A percentile compares a stretch with the other conserved stretches of the same genome.
phyloP scores from a whole-genome alignment of 1,140 invertebrate genomes.

The Scylla paramamosain region DNA sequence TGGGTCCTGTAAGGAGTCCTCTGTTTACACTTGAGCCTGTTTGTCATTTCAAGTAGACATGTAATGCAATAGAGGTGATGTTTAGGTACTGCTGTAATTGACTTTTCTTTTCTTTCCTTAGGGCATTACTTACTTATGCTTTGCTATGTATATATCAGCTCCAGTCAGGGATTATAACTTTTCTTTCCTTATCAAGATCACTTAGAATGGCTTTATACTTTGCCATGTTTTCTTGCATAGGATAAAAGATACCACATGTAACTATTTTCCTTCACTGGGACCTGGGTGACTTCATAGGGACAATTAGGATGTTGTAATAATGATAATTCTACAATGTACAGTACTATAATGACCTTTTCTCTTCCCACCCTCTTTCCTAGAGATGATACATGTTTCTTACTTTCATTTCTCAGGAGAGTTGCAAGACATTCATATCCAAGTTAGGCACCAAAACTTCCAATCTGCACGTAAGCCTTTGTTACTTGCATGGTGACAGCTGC shows the following conservation, averaged over 20 bases:
- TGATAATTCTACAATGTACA: neutral
- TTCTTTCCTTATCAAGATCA: neutral
- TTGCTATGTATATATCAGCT: neutral
- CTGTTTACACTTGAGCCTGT: no score
- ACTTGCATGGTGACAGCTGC: constrained; percentile 55
- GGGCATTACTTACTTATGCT: neutral
- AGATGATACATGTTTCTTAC: constrained; percentile 55
- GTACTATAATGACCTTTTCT: neutral
- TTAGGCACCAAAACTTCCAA: constrained; percentile 75
- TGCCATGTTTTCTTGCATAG: no score
- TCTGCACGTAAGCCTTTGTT: constrained; percentile 71
- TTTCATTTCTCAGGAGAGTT: constrained; percentile 75
- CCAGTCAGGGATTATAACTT: neutral
- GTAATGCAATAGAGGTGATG: neutral
- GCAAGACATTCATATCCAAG: constrained; percentile 75
- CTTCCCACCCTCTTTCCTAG: neutral
- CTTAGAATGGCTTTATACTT: no score
- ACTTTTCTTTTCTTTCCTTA: neutral
- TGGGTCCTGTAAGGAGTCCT: no score
- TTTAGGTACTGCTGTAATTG: neutral
- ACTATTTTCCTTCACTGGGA: no score
- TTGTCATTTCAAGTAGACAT: neutral
- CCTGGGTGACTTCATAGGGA: no score
- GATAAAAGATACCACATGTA: no score
- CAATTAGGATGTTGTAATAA: neutral